phyloP scores from a whole-genome alignment of 1,140 invertebrate genomes.

The Drosophila punjabiensis region DNA sequence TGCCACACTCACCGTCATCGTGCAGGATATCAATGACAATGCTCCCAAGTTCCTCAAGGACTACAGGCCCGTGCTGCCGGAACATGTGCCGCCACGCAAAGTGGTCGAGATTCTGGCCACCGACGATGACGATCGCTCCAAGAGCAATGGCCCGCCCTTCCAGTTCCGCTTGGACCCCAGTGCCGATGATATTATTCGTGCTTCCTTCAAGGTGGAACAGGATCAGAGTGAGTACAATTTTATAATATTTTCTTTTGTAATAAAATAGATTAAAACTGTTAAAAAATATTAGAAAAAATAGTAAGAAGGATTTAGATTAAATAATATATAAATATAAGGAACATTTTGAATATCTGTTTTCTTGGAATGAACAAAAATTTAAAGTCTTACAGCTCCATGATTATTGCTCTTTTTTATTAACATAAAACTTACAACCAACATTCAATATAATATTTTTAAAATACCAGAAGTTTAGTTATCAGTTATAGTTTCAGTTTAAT shows the following conservation, averaged over 20 bases:
- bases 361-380: not conserved
- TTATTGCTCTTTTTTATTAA: not conserved
- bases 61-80: constrained; percentile 96
- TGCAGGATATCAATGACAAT: constrained; percentile 98
- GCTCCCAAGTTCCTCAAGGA: constrained; percentile 96
- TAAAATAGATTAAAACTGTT: too few relatives aligned
- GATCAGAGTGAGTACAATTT: constrained; percentile 91
- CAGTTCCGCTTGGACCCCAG: constrained; percentile 96
- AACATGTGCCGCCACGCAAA: constrained; percentile 95
- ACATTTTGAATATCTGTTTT: not conserved
- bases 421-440: not conserved
- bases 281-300: not conserved
- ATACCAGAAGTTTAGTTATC: not conserved
- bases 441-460: not conserved
- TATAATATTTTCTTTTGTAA: too few relatives aligned
- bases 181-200: constrained; percentile 95
- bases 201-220: constrained; percentile 97
- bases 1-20: constrained; percentile 96
- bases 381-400: not conserved
- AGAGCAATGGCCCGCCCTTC: constrained; percentile 97
- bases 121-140: constrained; percentile 97
- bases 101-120: constrained; percentile 97
- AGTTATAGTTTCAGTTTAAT: not conserved
- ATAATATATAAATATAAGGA: not conserved
- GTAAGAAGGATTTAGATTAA: not conserved